A percentile compares a stretch with the other conserved stretches of the same genome.
Evolutionary conservation across 1,140 invertebrate genomes (phyloP).

Genomic region (Megalonaias nervosa): DNA sequence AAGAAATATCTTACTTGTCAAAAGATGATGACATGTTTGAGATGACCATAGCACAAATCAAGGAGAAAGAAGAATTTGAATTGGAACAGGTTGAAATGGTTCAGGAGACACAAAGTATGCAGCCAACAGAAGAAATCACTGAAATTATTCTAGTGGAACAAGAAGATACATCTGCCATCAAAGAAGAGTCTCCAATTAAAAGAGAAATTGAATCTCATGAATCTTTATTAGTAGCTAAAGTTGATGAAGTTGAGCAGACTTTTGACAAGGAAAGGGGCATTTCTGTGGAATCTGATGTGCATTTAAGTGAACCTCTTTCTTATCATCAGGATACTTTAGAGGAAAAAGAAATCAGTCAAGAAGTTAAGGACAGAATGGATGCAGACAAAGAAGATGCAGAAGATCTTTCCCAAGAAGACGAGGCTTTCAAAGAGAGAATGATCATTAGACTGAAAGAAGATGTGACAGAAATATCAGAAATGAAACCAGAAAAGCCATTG

Average conservation of each 20-base stretch:
- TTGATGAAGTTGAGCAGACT: too few species aligned
- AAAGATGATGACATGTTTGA: too few species aligned
- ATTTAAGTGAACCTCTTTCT: too few species aligned
- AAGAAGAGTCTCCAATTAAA: slow-evolving; percentile 11
- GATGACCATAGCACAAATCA: too few species aligned
- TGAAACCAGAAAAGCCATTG: slow-evolving; percentile 5
- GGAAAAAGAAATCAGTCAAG: neutral
- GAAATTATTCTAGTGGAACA: slow-evolving; percentile 31
- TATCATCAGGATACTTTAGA: neutral
- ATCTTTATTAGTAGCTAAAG: slow-evolving; percentile 8
- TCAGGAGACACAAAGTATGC: slow-evolving; percentile 2
- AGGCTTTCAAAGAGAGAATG: neutral
- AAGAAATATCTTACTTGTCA: too few species aligned
- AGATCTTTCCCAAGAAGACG: slow-evolving; percentile 52
- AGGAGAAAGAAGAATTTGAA: slow-evolving; percentile 31
- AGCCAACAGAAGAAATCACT: slow-evolving; percentile 6
- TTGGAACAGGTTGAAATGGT: neutral
- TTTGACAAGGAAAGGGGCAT: too few species aligned
- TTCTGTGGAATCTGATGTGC: too few species aligned
- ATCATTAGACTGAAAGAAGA: slow-evolving; percentile 6
- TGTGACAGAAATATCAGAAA: neutral
- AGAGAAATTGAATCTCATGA: slow-evolving; percentile 6
- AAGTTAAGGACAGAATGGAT: slow-evolving; percentile 19
- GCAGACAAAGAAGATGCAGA: slow-evolving; percentile 45
- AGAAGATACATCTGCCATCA: slow-evolving; percentile 1